These are phyloP conservation scores for Trichogramma pretiosum DNA, from an alignment of 1,140 invertebrate species.

Conservation along the genomic window DNA sequence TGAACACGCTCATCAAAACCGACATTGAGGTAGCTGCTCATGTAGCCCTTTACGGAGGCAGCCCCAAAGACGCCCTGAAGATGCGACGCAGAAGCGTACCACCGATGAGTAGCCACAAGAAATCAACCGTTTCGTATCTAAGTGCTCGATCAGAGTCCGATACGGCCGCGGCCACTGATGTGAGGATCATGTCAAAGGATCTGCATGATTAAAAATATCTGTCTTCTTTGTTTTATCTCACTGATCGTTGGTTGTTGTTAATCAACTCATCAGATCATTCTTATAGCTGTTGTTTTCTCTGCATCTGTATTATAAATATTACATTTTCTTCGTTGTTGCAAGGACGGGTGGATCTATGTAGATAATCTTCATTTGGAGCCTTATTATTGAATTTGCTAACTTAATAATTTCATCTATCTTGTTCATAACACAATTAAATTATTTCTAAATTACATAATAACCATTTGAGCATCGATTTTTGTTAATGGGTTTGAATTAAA, in stretches of 20 bases:
- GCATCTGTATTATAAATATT: too few species aligned
- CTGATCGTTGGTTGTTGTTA: neutral
- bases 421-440: too few species aligned
- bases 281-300: neutral
- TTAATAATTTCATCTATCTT: too few species aligned
- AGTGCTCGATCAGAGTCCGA: constrained; percentile 42
- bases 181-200: constrained; percentile 31
- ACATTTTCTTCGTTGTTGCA: too few species aligned
- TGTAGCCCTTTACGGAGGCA: constrained; percentile 47
- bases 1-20: constrained; percentile 72
- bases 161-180: constrained; percentile 39
- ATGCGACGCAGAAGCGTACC: constrained; percentile 41
- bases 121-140: constrained; percentile 45
- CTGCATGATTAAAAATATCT: constrained; percentile 6
- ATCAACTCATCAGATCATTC: neutral
- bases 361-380: too few species aligned
- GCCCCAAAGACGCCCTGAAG: constrained; percentile 39
- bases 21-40: constrained; percentile 64
- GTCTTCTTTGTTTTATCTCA: constrained; percentile 16
- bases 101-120: constrained; percentile 43
- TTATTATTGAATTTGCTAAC: too few species aligned
- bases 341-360: too few species aligned
- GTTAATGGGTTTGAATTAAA: too few species aligned
- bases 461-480: too few species aligned
- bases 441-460: too few species aligned